A percentile compares a stretch with the other conserved stretches of the same genome.
Conservation (phyloP, 2,888 invertebrate species). For the Syrista parreyssii region DNA sequence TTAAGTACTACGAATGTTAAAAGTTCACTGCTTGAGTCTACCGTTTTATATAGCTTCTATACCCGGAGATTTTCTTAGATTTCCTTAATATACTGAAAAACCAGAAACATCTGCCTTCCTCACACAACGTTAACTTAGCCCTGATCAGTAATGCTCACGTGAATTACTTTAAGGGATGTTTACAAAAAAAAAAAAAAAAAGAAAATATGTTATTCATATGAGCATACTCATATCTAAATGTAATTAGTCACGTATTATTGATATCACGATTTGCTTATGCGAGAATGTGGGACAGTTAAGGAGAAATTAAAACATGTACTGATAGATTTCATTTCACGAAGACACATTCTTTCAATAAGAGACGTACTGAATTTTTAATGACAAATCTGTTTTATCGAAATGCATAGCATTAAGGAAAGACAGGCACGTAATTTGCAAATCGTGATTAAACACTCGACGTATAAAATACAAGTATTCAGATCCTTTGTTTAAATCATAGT, state of each 20-base stretch:
- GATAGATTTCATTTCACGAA: not conserved
- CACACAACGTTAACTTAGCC: not conserved
- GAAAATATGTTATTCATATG: not conserved
- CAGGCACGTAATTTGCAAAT: not conserved
- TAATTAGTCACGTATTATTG: not conserved
- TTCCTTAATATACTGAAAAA: not conserved
- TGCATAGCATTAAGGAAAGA: not conserved
- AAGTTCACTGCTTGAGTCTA: not conserved
- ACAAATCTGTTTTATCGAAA: not conserved
- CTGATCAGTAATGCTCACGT: not conserved
- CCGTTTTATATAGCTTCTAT: not conserved
- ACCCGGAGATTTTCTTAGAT: not conserved
- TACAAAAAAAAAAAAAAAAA: not conserved
- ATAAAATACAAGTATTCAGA: not conserved
- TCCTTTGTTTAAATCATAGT: not conserved
- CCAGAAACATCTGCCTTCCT: not conserved
- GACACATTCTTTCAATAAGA: not conserved
- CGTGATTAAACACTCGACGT: not conserved
- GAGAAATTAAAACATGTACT: not conserved
- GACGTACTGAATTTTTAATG: not conserved
- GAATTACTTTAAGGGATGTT: not conserved
- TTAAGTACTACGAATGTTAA: not conserved
- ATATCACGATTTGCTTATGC: not conserved
- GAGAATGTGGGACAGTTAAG: not conserved
- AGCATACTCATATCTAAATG: not conserved